Evolutionary conservation across 53 echinoderm and acorn worm species (phyloP), one percentile per base, ranked within the genome.

Genomic region (Mesocentrotus franciscanus): DNA sequence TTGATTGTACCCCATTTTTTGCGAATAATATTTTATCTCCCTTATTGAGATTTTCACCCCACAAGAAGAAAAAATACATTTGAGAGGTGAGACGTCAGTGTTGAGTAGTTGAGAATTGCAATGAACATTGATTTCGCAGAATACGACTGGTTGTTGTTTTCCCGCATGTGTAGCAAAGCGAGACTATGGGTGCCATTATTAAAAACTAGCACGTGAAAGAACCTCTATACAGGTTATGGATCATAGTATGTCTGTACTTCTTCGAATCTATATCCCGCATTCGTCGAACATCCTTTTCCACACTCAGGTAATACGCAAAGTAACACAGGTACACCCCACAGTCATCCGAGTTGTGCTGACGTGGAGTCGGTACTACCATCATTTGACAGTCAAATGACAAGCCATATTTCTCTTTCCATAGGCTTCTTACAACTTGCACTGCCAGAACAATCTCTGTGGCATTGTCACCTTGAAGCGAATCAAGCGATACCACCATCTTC

Each of bases 271-370:
- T 92, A 61, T 92, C 92, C 9, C 59, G 92, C 56, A 61, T 92
- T 90, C 10, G 18, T 26, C 26, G 10, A 10, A 36, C 90, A 90
- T 56, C 90, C 49, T 12, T 12, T n/a, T 39, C 20, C 35, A 90
- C 26, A 39, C 90, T 59, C 32, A 92, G 27, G 92, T 92, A 92
- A 35, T 92, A 61, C 16, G 49, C 92, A 92, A 92, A 92, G 62
- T 92, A 92, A 92, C 92, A 58, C 24, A 61, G 18, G 24, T 92
- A 92, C 61, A 92, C 92, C 24, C 92, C 92, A 24, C 92, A 92
- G 92, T 92, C 92, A 42, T 85, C 39, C 10, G 56, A 36, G 55
- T 85, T 78, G 10, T 78, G 10, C 78, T 78, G 78, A 78, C 33
- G 78, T 78, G 78, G 78, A 78, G 17, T 18, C 10, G 78, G 33